Evolutionary conservation across 2,888 invertebrate genomes (phyloP), one percentile per base, ranked within the genome.

Genomic region (Chironomus riparius): DNA sequence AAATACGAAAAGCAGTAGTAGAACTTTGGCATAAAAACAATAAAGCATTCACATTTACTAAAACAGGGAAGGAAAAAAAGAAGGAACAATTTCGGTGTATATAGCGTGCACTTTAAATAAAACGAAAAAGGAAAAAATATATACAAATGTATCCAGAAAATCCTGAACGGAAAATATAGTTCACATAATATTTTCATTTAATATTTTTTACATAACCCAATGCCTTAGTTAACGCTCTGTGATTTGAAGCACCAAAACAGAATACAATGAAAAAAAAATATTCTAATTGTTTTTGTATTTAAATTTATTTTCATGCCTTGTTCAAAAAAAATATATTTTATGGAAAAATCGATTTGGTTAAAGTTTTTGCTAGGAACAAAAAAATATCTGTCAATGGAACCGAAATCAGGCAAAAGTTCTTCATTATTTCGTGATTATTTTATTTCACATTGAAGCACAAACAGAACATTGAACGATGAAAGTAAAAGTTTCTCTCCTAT

Each of bases 41-140:
- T 65, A 65, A 65, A 65, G 21, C 65, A 65, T 65, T 65, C 65
- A 24, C 65, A 65, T 21, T 65, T 21, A 56, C n/a, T 56, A 56
- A 56, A 56, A 38, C 18, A 56, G 56, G 56, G n/a, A 56, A 18
- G 15, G 18, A 56, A 56, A 56, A 56, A 56, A 15, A 56, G 56
- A 65, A 13, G 24, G 22, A 65, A 65, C 7, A 21, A 22, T 22
- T 65, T 65, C 7, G 65, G n/a, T 65, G 72, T 56, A 61, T 15
- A 38, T 74, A 47, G 72, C 72, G 72, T 72, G 72, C 61, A 62
- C 10, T 72, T 72, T 61, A 62, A 73, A 73, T 38, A 65, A 65
- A 65, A 65, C 22, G 22, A 12, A 65, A 73, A 65, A n/a, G n/a
- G n/a, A n/a, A n/a, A n/a, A n/a, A n/a, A n/a, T n/a, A 22, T 12